Base-by-base conservation (phyloP, 2,113 vertebrate genomes). In the Tapirus terrestris region DNA sequence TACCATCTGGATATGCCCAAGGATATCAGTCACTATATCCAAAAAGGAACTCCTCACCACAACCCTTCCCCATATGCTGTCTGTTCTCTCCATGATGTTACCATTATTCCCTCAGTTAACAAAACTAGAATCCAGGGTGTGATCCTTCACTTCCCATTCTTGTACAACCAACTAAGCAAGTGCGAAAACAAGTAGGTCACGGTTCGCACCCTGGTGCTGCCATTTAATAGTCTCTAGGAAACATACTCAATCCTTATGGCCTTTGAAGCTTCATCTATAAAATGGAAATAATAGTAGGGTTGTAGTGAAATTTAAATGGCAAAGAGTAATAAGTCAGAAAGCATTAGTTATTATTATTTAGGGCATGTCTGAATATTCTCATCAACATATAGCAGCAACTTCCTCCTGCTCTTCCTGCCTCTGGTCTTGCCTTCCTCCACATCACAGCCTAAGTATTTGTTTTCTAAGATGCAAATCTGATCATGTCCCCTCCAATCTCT, bases 341-440 rank as follows among this genome's bases (percentile, higher is more conserved):
- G 29, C 36, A 91, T 51, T n/a, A 82, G 68, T 87, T 94, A 77
- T 82, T 94, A 77, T 82, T 96, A 77, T 58, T 94, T 13, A 65
- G 36, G 36, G 39, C 56, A 48, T 45, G 31, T 56, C 21, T 84
- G 21, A 83, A 79, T 56, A 91, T 6, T 51, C 31, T 96, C 31
- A 51, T 77, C 65, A 73, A 65, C 56, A 80, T 45, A 63, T 3
- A 31, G 31, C 25, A 75, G 31, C 67, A 91, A 73, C 70, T 73
- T 84, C 53, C 83, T 94, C 39, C 70, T 84, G 33, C 9, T 79
- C 70, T 92, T 65, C n/a, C 65, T 75, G 63, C 25, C 81, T 80
- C 21, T 31, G 73, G 56, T 60, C 39, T 90, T 95, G 33, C 61
- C 60, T 76, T 85, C 67, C 33, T 84, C 48, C 21, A 80, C 4